These are phyloP conservation scores for Axea sp. DNA, from an alignment of 2,888 invertebrate genomes.

Conservation along the genomic window DNA sequence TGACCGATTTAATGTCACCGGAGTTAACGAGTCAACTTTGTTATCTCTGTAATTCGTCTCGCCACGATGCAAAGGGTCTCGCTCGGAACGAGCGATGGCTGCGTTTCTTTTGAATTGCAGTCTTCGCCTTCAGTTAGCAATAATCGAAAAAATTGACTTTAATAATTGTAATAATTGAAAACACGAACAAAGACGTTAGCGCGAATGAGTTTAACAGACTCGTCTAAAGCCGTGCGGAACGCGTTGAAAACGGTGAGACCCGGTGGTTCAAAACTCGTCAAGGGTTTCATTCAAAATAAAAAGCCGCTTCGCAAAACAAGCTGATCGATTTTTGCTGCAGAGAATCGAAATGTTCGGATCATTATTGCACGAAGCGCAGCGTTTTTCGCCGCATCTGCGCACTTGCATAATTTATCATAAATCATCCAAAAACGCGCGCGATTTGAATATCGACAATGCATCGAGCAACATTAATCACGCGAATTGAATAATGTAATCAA, in stretches of 20 bases:
- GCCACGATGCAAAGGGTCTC: conserved; percentile 23
- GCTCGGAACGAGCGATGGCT: not conserved
- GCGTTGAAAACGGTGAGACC: no score
- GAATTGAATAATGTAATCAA: conserved; percentile 30
- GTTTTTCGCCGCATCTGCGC: conserved; percentile 30
- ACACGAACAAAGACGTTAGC: no score
- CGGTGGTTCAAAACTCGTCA: no score
- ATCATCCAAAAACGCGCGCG: conserved; percentile 35
- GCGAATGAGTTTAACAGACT: no score
- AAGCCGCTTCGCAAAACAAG: no score
- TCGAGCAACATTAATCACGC: conserved; percentile 38
- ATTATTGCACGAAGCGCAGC: no score
- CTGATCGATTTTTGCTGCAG: no score
- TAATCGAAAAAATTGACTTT: not conserved
- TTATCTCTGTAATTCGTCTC: conserved; percentile 29
- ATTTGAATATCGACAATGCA: conserved; percentile 36
- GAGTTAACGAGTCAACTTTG: conserved; percentile 40
- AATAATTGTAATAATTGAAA: no score
- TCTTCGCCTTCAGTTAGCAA: no score
- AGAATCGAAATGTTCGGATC: no score
- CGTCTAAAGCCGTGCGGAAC: no score
- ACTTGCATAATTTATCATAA: conserved; percentile 53
- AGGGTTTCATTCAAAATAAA: no score
- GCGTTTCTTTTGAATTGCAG: conserved; percentile 26
- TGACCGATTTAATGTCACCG: conserved; percentile 19